Evolutionary conservation across 2,888 invertebrate genomes (phyloP).

Genomic region (Idaea biselata): DNA sequence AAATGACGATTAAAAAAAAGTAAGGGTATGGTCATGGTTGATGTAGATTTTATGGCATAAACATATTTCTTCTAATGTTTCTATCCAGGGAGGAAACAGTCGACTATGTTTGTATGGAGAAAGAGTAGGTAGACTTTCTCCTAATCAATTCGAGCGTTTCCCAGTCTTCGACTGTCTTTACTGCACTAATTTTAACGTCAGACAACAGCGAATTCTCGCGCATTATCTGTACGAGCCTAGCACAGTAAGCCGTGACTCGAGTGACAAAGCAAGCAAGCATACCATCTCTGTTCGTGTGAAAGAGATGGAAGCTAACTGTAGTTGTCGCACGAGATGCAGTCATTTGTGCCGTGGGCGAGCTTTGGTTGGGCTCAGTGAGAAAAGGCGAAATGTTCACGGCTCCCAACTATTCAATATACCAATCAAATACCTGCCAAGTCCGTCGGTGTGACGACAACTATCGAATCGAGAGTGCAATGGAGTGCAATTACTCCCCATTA

Average conservation of each 20-base stretch:
- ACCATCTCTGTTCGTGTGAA: background rate
- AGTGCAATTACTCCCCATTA: conserved; percentile 64
- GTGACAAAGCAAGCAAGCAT: background rate
- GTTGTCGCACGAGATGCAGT: background rate
- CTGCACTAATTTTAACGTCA: background rate
- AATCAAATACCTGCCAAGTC: conserved; percentile 79
- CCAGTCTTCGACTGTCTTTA: background rate
- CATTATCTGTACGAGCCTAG: background rate
- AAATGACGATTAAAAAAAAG: too few relatives aligned
- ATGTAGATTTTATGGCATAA: too few relatives aligned
- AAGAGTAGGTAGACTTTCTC: too few relatives aligned
- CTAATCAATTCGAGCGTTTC: too few relatives aligned
- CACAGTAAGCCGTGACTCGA: background rate
- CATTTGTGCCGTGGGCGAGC: conserved; percentile 22
- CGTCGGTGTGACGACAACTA: conserved; percentile 79
- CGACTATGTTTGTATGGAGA: too few relatives aligned
- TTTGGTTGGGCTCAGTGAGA: background rate
- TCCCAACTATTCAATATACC: conserved; percentile 72
- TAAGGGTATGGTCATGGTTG: too few relatives aligned
- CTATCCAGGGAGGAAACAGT: too few relatives aligned
- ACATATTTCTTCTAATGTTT: too few relatives aligned
- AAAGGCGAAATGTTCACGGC: background rate
- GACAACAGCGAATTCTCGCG: background rate
- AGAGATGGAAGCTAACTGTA: background rate
- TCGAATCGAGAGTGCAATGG: conserved; percentile 71